phyloP scores from a whole-genome alignment of 2,797 vertebrate species.

The Fratercula arctica region DNA sequence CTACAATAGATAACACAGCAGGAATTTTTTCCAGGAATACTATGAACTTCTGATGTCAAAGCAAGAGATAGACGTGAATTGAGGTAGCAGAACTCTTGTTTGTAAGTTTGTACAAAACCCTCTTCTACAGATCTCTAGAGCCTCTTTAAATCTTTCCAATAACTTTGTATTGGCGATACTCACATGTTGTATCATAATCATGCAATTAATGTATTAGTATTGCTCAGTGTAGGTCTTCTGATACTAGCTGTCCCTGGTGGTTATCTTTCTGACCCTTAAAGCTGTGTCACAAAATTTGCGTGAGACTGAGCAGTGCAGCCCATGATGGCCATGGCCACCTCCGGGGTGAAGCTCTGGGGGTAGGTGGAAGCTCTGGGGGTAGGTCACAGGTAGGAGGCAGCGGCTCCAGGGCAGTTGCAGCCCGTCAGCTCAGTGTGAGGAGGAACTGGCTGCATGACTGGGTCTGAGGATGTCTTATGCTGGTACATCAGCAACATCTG shows the following conservation, averaged over 20 bases:
- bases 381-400: not conserved
- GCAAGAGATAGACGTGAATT: not conserved
- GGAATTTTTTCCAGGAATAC: not conserved
- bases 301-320: not conserved
- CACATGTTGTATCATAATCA: fast-evolving
- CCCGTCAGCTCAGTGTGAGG: not conserved
- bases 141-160: not conserved
- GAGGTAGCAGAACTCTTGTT: not conserved
- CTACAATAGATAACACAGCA: not conserved
- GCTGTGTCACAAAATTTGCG: not conserved
- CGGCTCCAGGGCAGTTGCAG: not conserved
- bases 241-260: not conserved
- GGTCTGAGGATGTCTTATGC: not conserved
- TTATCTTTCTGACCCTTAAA: not conserved
- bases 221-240: not conserved
- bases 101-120: not conserved
- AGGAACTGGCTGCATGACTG: not conserved
- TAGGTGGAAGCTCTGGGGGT: not conserved
- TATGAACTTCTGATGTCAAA: not conserved
- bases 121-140: not conserved
- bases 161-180: not conserved
- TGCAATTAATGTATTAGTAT: not conserved
- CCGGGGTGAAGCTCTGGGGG: not conserved
- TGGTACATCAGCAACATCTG: not conserved
- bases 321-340: fast-evolving